Percentiles rank a stretch among this genome's conserved stretches.
phyloP scores from a whole-genome alignment of 1,140 invertebrate genomes.

The Drosophila kohkoa region DNA sequence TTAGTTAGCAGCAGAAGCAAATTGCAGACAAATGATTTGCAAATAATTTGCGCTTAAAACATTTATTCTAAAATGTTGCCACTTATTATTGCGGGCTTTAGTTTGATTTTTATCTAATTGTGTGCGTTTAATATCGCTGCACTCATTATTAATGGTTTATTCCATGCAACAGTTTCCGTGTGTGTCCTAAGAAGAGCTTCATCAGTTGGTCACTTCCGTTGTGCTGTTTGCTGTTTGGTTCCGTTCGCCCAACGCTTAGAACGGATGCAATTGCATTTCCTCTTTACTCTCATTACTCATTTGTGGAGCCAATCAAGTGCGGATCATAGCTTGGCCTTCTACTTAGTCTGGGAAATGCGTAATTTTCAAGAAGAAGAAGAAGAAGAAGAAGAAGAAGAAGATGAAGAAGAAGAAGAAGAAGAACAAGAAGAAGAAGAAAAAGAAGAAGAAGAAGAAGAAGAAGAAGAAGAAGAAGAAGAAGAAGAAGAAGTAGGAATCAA shows the following conservation, averaged over 20 bases:
- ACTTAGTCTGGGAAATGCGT: constrained; percentile 65
- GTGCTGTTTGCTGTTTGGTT: constrained; percentile 40
- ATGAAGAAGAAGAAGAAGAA: too few species aligned
- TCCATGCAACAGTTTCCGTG: constrained; percentile 54
- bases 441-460: too few species aligned
- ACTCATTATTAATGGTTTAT: constrained; percentile 72
- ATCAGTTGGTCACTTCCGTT: constrained; percentile 56
- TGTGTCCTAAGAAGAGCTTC: constrained; percentile 4
- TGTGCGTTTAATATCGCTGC: constrained; percentile 65
- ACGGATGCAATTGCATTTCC: constrained; percentile 74
- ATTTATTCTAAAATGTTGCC: constrained; percentile 64
- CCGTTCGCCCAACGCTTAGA: constrained; percentile 71
- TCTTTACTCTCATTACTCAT: constrained; percentile 47
- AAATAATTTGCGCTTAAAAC: constrained; percentile 14
- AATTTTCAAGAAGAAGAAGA: constrained; percentile 48
- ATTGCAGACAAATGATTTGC: constrained; percentile 44
- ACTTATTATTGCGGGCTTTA: constrained; percentile 74
- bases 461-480: too few species aligned
- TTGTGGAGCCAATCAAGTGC: constrained; percentile 66
- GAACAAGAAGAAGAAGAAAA: too few species aligned
- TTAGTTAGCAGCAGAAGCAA: neutral
- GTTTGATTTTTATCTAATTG: constrained; percentile 72
- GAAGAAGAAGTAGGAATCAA: constrained; percentile 42
- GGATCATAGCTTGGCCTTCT: neutral
- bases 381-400: too few species aligned